Conservation (phyloP, 2,113 vertebrate species). For the Rattus rattus region DNA sequence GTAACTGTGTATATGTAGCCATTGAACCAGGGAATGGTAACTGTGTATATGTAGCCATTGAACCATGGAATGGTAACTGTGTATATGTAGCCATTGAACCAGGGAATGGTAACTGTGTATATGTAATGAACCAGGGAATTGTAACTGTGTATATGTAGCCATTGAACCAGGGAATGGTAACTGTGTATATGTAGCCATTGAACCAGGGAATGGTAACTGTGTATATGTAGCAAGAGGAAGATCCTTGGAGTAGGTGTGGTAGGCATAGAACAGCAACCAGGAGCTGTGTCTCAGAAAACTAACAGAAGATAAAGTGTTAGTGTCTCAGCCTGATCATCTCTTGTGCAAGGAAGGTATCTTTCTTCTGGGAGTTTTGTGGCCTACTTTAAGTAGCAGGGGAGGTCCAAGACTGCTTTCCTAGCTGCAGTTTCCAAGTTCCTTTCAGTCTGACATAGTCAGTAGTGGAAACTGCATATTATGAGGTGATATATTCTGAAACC, state of each 20-base stretch:
- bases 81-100: too few species aligned
- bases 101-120: too few species aligned
- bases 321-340: not conserved
- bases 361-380: not conserved
- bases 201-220: not conserved
- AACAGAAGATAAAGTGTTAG: not conserved
- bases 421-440: not conserved
- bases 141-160: too few species aligned
- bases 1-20: not conserved
- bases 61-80: too few species aligned
- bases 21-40: too few species aligned
- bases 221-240: not conserved
- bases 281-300: not conserved
- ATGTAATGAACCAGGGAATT: too few species aligned
- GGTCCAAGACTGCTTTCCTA: not conserved
- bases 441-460: not conserved
- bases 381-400: not conserved
- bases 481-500: not conserved
- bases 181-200: too few species aligned
- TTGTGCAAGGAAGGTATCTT: not conserved
- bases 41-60: too few species aligned
- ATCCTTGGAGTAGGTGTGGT: not conserved
- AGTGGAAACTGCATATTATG: not conserved
- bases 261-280: not conserved
- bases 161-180: too few species aligned